Conservation (phyloP, 2,113 vertebrate genomes). For the Reinhardtius hippoglossoides region DNA sequence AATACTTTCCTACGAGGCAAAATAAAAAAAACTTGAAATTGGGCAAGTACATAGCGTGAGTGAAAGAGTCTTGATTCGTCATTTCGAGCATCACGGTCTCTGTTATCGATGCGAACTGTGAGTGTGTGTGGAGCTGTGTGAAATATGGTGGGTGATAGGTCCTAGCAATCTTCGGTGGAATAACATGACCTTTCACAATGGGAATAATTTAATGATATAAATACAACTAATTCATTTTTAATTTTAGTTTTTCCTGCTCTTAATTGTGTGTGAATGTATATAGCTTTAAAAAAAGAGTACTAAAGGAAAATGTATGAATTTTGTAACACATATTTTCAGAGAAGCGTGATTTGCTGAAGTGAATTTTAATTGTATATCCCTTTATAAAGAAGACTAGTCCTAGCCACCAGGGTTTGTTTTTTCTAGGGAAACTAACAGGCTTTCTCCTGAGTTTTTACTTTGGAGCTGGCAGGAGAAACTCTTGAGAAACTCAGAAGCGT, state of each 20-base stretch:
- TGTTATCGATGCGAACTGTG: conserved; percentile 47
- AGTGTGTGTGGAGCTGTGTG: not conserved
- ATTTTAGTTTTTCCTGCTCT: not conserved
- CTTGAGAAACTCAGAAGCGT: no score
- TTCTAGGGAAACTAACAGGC: no score
- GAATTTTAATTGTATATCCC: not conserved
- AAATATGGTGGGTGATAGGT: conserved; percentile 20
- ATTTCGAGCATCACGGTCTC: conserved; percentile 46
- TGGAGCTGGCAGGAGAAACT: no score
- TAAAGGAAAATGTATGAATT: not conserved
- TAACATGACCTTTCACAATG: conserved; percentile 7
- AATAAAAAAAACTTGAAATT: conserved; percentile 53
- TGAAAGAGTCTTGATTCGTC: conserved; percentile 41
- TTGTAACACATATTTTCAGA: conserved; percentile 9
- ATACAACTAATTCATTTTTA: not conserved
- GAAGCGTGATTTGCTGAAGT: conserved; percentile 3
- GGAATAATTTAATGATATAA: not conserved
- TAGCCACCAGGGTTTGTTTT: not conserved
- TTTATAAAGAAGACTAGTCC: not conserved
- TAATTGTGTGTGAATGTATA: not conserved
- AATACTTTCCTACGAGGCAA: conserved; percentile 35
- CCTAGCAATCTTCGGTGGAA: conserved; percentile 33
- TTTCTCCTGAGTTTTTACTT: no score
- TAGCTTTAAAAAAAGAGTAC: not conserved
- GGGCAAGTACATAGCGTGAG: conserved; percentile 63